Conservation (phyloP, 2,113 vertebrate species). For the Symphodus melops region DNA sequence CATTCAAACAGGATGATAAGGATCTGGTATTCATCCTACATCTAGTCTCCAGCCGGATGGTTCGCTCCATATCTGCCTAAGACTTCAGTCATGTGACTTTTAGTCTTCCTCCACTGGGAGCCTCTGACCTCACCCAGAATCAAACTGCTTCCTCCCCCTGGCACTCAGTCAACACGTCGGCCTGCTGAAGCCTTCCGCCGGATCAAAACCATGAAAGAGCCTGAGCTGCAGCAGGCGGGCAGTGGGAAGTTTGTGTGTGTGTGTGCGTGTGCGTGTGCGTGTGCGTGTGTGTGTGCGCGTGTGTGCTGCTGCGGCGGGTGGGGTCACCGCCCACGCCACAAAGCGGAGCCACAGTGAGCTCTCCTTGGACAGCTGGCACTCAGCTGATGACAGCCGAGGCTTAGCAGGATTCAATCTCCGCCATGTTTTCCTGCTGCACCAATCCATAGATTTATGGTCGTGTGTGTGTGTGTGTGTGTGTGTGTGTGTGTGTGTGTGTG, state of each 20-base stretch:
- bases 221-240: conserved; percentile 37
- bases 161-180: conserved; percentile 31
- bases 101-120: conserved; percentile 24
- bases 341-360: conserved; percentile 45
- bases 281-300: no score
- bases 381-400: conserved; percentile 75
- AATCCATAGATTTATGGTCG: conserved; percentile 38
- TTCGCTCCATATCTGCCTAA: not conserved
- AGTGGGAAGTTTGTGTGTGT: conserved; percentile 46
- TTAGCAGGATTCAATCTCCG: conserved; percentile 72
- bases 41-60: conserved; percentile 15
- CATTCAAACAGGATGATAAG: no score
- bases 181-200: conserved; percentile 50
- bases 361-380: conserved; percentile 78
- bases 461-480: conserved; percentile 20
- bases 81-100: conserved; percentile 7
- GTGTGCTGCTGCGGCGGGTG: not conserved
- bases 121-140: conserved; percentile 32
- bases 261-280: not conserved
- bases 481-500: conserved; percentile 9
- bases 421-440: conserved; percentile 54
- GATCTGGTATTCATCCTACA: not conserved
- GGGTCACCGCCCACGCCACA: conserved; percentile 58
- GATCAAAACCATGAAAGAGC: conserved; percentile 29
- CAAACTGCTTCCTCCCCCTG: conserved; percentile 17